A percentile compares a stretch with the other conserved stretches of the same genome.
Evolutionary conservation across 1,140 invertebrate genomes (phyloP).

Genomic region (Drosophila willistoni): DNA sequence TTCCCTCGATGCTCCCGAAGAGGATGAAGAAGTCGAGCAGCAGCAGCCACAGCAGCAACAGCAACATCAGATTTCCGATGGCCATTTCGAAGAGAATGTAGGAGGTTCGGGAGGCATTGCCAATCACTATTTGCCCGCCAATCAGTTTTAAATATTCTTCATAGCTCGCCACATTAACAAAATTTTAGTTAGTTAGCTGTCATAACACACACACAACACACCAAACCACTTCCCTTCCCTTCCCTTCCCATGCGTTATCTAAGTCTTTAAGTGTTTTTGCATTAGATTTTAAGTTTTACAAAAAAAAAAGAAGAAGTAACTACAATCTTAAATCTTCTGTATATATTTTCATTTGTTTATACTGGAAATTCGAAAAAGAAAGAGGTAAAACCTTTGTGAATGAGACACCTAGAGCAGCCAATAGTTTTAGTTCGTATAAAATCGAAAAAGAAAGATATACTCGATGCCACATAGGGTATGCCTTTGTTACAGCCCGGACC

Average conservation of each 20-base stretch:
- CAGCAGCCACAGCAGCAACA: conserved; percentile 45
- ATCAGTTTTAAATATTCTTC: conserved; percentile 76
- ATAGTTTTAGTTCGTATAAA: conserved; percentile 11
- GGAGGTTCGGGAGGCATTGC: conserved; percentile 33
- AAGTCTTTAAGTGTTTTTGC: conserved; percentile 44
- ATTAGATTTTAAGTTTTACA: background rate
- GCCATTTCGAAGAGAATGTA: conserved; percentile 47
- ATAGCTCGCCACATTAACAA: conserved; percentile 48
- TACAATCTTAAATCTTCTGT: background rate
- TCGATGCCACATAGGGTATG: conserved; percentile 2
- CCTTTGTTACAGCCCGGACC: background rate
- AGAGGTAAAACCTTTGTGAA: background rate
- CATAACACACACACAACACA: conserved; percentile 21
- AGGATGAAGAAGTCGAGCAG: conserved; percentile 70
- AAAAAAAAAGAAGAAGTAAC: background rate
- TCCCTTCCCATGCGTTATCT: conserved; percentile 19
- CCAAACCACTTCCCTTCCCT: background rate
- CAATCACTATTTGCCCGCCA: conserved; percentile 71
- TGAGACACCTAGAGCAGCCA: background rate
- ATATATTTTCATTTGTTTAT: background rate
- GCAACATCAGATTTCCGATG: conserved; percentile 34
- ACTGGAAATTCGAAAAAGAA: background rate
- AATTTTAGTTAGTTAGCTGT: conserved; percentile 70
- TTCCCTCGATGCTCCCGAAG: conserved; percentile 68
- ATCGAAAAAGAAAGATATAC: conserved; percentile 13